Conservation (phyloP, 2,113 vertebrate genomes). For the rabbit (Oryctolagus cuniculus) region DNA sequence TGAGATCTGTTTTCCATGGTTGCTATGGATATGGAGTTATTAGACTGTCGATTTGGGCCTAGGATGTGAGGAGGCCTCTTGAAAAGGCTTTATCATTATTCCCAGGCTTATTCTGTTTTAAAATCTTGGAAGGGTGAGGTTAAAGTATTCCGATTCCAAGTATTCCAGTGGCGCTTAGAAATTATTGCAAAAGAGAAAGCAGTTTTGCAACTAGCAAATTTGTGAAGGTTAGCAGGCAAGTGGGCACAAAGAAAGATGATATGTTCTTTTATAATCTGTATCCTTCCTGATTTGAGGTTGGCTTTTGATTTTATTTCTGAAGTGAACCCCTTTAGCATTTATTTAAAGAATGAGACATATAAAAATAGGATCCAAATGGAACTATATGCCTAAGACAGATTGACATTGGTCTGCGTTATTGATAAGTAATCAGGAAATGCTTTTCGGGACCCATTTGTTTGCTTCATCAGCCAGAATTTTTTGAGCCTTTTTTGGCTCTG, state of each 20-base stretch:
- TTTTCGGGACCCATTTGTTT: slow-evolving; percentile 43
- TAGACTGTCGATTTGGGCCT: background rate
- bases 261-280: background rate
- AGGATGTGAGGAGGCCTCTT: background rate
- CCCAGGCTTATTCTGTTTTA: background rate
- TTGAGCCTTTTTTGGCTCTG: slow-evolving; percentile 32
- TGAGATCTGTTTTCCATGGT: background rate
- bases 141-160: background rate
- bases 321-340: slow-evolving; percentile 24
- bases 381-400: background rate
- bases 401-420: slow-evolving; percentile 69
- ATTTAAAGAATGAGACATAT: slow-evolving; percentile 57
- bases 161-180: slow-evolving; percentile 27
- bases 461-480: slow-evolving; percentile 51
- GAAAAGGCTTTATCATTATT: background rate
- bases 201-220: slow-evolving; percentile 36
- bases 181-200: slow-evolving; percentile 34
- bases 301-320: slow-evolving; percentile 56
- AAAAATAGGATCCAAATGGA: slow-evolving; percentile 21
- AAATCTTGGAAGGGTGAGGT: background rate
- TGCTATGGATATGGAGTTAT: background rate
- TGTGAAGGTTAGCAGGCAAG: background rate
- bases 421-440: slow-evolving; percentile 69
- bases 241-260: background rate
- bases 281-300: slow-evolving; percentile 37